A percentile compares a stretch with the other conserved stretches of the same genome.
Evolutionary conservation across 2,888 invertebrate genomes (phyloP).

Genomic region (Vandiemenella viatica): DNA sequence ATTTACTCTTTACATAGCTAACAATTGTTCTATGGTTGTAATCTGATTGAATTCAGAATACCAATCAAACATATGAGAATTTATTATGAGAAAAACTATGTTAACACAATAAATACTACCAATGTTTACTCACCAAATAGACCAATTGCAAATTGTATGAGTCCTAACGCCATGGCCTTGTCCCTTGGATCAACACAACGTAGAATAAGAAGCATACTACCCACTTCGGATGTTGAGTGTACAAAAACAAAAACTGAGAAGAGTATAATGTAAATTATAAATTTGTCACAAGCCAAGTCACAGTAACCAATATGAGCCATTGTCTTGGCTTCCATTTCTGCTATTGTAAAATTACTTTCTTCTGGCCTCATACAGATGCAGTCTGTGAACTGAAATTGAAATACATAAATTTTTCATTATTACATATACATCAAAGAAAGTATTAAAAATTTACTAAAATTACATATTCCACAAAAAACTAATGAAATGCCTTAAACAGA

Average conservation of each 20-base stretch:
- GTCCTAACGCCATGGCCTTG: constrained; percentile 87
- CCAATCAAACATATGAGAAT: no score
- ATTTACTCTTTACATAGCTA: no score
- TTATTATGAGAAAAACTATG: no score
- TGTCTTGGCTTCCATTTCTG: background rate
- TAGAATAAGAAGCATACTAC: constrained; percentile 76
- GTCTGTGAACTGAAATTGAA: constrained; percentile 30
- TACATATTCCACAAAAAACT: background rate
- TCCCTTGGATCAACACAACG: constrained; percentile 83
- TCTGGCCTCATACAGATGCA: constrained; percentile 32
- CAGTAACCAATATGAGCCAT: constrained; percentile 66
- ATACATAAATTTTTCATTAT: background rate
- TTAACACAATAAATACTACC: no score
- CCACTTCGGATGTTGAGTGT: constrained; percentile 85
- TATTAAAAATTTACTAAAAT: background rate
- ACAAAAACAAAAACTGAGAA: constrained; percentile 82
- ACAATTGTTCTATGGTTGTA: no score
- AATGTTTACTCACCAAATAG: constrained; percentile 50
- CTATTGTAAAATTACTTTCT: background rate
- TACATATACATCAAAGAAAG: background rate
- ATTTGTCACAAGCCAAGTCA: constrained; percentile 60
- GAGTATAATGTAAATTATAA: constrained; percentile 63
- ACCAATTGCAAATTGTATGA: constrained; percentile 86
- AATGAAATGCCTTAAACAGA: background rate
- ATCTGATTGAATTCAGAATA: no score